Percentiles rank a stretch among this genome's conserved stretches.
phyloP scores from a whole-genome alignment of 1,140 invertebrate species.

The Drosophila kohkoa region DNA sequence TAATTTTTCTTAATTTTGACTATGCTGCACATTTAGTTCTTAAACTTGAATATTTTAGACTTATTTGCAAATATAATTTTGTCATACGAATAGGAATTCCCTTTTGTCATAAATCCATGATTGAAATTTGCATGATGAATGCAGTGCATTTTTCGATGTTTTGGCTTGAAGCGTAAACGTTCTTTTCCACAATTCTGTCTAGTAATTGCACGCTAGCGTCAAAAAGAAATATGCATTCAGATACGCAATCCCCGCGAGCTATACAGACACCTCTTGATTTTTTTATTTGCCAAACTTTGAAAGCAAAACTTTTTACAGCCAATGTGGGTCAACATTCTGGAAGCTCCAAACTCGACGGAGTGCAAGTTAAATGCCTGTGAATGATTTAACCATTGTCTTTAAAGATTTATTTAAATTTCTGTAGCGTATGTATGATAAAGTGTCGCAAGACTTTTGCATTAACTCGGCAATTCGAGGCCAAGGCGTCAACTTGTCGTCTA shows the following conservation, averaged over 20 bases:
- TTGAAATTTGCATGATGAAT: conserved; percentile 2
- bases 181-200: not conserved
- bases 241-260: conserved; percentile 8
- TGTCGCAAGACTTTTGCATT: conserved; percentile 30
- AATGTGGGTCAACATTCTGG: conserved; percentile 48
- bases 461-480: conserved; percentile 15
- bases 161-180: not conserved
- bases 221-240: conserved; percentile 32
- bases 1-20: too few species aligned
- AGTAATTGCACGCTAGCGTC: conserved; percentile 9
- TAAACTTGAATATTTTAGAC: not conserved
- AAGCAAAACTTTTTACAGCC: conserved; percentile 43
- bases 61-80: not conserved
- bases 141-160: not conserved
- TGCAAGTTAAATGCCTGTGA: conserved; percentile 8
- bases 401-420: conserved; percentile 29
- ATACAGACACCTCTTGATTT: conserved; percentile 18
- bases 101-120: too few species aligned
- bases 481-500: conserved; percentile 26
- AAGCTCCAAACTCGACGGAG: not conserved
- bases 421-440: not conserved
- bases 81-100: not conserved
- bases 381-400: conserved; percentile 18
- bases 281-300: conserved; percentile 4
- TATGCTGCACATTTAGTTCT: too few species aligned